Evolutionary conservation across 2,797 vertebrate genomes (phyloP), one percentile per base, ranked within the genome.

Genomic region (Pangasius krempfi): DNA sequence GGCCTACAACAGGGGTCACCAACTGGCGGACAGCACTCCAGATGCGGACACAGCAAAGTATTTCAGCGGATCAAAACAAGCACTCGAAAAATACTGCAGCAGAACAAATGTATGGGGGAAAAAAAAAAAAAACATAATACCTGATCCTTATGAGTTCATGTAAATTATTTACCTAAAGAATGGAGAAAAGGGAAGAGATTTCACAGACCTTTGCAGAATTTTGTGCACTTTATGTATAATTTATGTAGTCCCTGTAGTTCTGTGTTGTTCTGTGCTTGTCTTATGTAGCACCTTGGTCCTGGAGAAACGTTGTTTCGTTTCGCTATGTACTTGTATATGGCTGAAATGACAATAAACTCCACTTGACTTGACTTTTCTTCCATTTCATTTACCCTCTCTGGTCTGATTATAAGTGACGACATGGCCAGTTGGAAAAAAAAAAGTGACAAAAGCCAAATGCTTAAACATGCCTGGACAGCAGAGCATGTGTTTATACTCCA

Each of bases 401-500:
- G 33, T 27, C 14, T 44, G 6, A 50, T 64, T 47, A n/a, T 7
- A 62, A 50, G 14, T 18, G 14, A 83, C 0, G 18, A 30, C 12
- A n/a, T 16, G n/a, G 27, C 81, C 4, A 18, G 54, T 25, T 58
- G 4, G 0, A 18, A 18, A 25, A 5, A 56, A 56, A 52, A 50
- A 52, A 14, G 5, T 22, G 3, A 37, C 47, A 56, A 80, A 56
- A 40, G 22, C 56, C 56, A 66, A 84, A 68, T 50, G 60, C 30
- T 84, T 30, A 13, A 58, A 60, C 4, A 84, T 84, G 62, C 52
- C 82, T 84, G 47, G 44, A 68, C 20, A 22, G 82, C 8, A 10
- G 68, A 84, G 44, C 52, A 50, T 84, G 82, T 84, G 82, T 68
- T 84, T 84, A 68, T 68, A 52, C 16, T 12, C 18, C 18, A 52